A percentile compares a stretch with the other conserved stretches of the same genome.
Conservation (phyloP, 2,888 invertebrate species). For the Rhagophthalmus giganteus region DNA sequence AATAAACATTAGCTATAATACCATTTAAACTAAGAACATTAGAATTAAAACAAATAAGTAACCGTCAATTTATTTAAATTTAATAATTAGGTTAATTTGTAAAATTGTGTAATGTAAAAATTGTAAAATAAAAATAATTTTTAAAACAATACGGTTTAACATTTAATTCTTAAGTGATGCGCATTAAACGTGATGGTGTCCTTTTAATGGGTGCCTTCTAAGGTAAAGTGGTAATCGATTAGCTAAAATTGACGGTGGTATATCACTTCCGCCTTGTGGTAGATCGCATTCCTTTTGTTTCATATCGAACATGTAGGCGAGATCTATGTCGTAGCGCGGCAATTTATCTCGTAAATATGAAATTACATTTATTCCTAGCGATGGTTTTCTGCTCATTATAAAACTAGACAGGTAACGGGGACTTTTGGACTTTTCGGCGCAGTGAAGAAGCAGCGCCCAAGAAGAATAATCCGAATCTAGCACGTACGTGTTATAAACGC, state of each 20-base stretch:
- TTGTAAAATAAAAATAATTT: too few species aligned
- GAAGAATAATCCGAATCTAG: conserved; percentile 82
- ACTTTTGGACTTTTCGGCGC: conserved; percentile 80
- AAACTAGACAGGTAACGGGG: conserved; percentile 81
- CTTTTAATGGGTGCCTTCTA: conserved; percentile 57
- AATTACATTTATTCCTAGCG: conserved; percentile 68
- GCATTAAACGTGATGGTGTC: conserved; percentile 46
- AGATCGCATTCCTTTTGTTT: conserved; percentile 69
- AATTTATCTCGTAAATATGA: conserved; percentile 77
- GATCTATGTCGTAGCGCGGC: conserved; percentile 80
- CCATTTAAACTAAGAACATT: too few species aligned
- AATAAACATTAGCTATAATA: too few species aligned
- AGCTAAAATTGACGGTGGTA: conserved; percentile 44
- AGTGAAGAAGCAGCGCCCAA: conserved; percentile 83
- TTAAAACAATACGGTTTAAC: too few species aligned
- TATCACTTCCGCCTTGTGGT: conserved; percentile 50
- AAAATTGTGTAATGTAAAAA: too few species aligned
- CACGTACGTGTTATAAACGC: conserved; percentile 85
- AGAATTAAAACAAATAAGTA: too few species aligned
- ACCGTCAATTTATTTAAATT: too few species aligned
- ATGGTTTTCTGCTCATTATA: conserved; percentile 69
- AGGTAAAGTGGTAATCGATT: conserved; percentile 40
- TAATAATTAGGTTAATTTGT: too few species aligned
- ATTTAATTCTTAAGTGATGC: too few species aligned
- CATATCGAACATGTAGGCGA: conserved; percentile 83